Evolutionary conservation across 1,140 invertebrate species (phyloP).

Genomic region (Cylas formicarius): DNA sequence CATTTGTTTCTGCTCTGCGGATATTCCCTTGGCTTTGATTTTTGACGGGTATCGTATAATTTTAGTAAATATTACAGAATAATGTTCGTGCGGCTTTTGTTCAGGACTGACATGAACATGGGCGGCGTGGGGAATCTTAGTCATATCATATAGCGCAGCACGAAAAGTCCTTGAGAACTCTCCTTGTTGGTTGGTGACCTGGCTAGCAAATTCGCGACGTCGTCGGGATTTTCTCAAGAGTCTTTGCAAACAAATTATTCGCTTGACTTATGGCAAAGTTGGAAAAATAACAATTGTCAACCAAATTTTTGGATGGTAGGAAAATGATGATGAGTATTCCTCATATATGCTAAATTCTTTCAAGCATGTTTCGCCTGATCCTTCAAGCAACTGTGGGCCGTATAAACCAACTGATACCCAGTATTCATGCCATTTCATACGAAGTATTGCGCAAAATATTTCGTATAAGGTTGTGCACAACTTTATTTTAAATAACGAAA

Average conservation of each 20-base stretch:
- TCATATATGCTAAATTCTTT: no score
- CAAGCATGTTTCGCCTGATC: slow-evolving; percentile 83
- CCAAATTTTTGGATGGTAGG: slow-evolving; percentile 92
- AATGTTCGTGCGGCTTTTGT: slow-evolving; percentile 14
- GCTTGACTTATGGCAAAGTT: slow-evolving; percentile 60
- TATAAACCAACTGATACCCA: slow-evolving; percentile 59
- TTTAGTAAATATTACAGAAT: background rate
- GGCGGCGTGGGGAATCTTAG: slow-evolving; percentile 85
- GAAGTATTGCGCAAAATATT: no score
- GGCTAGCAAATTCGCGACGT: slow-evolving; percentile 82
- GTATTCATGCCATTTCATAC: slow-evolving; percentile 23
- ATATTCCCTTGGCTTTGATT: slow-evolving; percentile 65
- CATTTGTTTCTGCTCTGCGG: slow-evolving; percentile 1
- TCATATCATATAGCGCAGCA: slow-evolving; percentile 83
- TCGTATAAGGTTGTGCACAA: no score
- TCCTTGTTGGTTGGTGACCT: slow-evolving; percentile 82
- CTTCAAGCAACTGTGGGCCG: slow-evolving; percentile 77
- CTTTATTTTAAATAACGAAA: slow-evolving; percentile 17
- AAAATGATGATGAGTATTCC: no score
- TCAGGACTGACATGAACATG: slow-evolving; percentile 76
- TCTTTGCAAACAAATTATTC: slow-evolving; percentile 70
- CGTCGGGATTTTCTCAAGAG: slow-evolving; percentile 84
- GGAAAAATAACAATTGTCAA: slow-evolving; percentile 81
- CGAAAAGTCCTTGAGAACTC: slow-evolving; percentile 86
- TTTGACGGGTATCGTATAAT: slow-evolving; percentile 77